These are phyloP conservation scores for Sclerurus mexicanus DNA, from an alignment of 2,113 vertebrate genomes.

Conservation along the genomic window DNA sequence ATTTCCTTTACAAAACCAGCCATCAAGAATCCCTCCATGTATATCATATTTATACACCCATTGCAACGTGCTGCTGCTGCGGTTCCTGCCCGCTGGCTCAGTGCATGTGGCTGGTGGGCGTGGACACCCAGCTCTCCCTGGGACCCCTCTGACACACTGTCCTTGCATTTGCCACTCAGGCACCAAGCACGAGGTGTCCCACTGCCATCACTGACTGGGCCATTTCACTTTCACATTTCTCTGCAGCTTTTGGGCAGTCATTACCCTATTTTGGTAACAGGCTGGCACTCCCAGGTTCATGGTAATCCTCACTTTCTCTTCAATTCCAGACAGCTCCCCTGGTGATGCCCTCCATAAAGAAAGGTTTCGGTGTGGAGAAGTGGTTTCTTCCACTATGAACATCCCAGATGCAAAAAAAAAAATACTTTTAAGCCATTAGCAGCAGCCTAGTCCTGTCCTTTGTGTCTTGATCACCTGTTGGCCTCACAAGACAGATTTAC, in stretches of 20 bases:
- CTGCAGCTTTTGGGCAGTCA: fast-evolving
- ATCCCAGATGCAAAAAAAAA: not conserved
- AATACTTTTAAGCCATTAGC: not conserved
- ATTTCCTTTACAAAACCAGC: not conserved
- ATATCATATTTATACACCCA: not conserved
- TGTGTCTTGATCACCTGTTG: not conserved
- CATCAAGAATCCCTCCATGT: not conserved
- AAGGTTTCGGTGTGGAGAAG: not conserved
- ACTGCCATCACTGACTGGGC: fast-evolving
- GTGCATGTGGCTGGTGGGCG: not conserved
- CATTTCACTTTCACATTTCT: not conserved
- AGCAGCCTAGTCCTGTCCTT: not conserved
- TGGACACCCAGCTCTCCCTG: not conserved
- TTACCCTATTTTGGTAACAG: fast-evolving
- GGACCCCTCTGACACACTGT: fast-evolving
- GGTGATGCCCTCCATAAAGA: not conserved
- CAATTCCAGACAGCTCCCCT: not conserved
- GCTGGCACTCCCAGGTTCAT: not conserved
- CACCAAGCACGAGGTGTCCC: not conserved
- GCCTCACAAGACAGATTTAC: not conserved
- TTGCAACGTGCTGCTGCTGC: fast-evolving
- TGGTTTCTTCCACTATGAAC: not conserved
- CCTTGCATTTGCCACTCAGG: not conserved
- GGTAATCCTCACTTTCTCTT: not conserved
- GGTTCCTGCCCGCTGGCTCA: not conserved